These are phyloP conservation scores for Arrhamphus sclerolepis DNA, from an alignment of 2,797 vertebrate genomes.

Conservation along the genomic window DNA sequence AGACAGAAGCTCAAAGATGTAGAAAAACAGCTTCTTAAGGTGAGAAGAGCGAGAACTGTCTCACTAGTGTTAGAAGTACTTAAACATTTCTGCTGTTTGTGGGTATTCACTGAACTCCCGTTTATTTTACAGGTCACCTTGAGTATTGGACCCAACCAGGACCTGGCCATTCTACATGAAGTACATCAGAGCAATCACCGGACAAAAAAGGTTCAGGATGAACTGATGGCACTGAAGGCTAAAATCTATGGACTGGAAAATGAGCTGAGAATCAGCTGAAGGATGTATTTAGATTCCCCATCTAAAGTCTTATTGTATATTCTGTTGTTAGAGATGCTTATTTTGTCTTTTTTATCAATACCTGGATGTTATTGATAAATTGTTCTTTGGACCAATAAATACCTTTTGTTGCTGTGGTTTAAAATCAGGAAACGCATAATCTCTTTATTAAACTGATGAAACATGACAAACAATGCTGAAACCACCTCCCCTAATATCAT, in stretches of 20 bases:
- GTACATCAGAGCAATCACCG: constrained; percentile 87
- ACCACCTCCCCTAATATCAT: no score
- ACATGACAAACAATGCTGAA: no score
- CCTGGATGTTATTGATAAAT: constrained; percentile 15
- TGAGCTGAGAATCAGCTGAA: constrained; percentile 85
- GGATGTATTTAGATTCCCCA: neutral
- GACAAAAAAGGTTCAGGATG: constrained; percentile 90
- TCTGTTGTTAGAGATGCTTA: neutral
- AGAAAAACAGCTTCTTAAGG: constrained; percentile 93
- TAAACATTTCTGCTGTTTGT: neutral
- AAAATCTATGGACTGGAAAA: constrained; percentile 93
- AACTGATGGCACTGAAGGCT: constrained; percentile 90
- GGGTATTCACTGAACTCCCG: no score
- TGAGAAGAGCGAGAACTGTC: constrained; percentile 82
- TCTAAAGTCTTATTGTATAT: constrained; percentile 1
- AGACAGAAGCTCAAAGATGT: constrained; percentile 91
- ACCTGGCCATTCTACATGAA: constrained; percentile 90
- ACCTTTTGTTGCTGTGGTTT: neutral
- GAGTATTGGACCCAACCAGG: constrained; percentile 86
- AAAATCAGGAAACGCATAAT: no score
- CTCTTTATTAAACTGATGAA: no score
- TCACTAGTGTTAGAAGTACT: neutral
- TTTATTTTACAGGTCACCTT: constrained; percentile 81
- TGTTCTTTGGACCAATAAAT: constrained; percentile 55
- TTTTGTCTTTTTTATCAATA: constrained; percentile 10